Conservation (phyloP, 2,888 invertebrate species). For the Ditula angustiorana region DNA sequence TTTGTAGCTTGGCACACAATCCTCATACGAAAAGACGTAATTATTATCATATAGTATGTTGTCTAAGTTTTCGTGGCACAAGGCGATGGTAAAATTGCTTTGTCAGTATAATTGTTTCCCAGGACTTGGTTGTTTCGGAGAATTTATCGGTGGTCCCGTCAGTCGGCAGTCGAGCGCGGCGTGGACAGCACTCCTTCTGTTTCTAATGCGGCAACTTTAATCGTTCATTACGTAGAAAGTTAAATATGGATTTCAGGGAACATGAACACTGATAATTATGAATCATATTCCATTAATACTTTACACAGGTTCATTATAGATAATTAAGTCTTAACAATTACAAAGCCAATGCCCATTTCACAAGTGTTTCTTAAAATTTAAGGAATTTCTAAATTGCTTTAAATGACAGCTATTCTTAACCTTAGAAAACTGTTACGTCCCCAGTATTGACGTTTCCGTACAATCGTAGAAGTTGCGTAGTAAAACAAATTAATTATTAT, state of each 20-base stretch:
- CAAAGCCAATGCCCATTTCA: too few relatives aligned
- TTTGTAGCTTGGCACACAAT: too few relatives aligned
- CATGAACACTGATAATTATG: not conserved
- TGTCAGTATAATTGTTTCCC: slow-evolving; percentile 18
- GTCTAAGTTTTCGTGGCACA: not conserved
- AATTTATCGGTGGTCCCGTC: slow-evolving; percentile 43
- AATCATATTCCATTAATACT: slow-evolving; percentile 19
- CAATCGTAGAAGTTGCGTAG: too few relatives aligned
- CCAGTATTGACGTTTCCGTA: too few relatives aligned
- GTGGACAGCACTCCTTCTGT: slow-evolving; percentile 62
- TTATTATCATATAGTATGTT: too few relatives aligned
- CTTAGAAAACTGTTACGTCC: too few relatives aligned
- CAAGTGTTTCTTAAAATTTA: too few relatives aligned
- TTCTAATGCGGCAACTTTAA: slow-evolving; percentile 47
- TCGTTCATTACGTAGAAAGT: slow-evolving; percentile 63
- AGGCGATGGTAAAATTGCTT: not conserved
- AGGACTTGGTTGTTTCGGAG: slow-evolving; percentile 22
- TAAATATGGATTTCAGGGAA: slow-evolving; percentile 64
- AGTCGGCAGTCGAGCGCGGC: slow-evolving; percentile 58
- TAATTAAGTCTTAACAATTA: too few relatives aligned
- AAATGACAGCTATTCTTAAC: too few relatives aligned
- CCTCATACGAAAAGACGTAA: too few relatives aligned
- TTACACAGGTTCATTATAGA: slow-evolving; percentile 21
- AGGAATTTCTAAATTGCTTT: too few relatives aligned
- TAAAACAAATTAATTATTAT: too few relatives aligned